These are phyloP conservation scores for Thryonomys swinderianus DNA, from an alignment of 2,113 vertebrate genomes.

Conservation along the genomic window DNA sequence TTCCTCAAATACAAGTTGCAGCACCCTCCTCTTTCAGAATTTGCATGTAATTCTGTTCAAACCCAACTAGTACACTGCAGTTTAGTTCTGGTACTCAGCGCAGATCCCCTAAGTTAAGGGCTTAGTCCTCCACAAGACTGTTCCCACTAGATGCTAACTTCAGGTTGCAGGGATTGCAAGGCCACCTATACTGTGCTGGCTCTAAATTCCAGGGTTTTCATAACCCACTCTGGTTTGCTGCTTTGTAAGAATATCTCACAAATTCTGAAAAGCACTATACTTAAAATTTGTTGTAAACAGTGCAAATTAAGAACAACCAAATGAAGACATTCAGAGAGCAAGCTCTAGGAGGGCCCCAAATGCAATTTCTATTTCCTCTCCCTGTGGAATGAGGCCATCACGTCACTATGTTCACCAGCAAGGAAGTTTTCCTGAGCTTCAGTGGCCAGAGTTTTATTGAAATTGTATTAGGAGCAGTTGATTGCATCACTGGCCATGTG, in stretches of 20 bases:
- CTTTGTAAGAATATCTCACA: slow-evolving; percentile 7
- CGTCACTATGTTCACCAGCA: not conserved
- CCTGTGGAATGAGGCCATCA: not conserved
- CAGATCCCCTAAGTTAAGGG: not conserved
- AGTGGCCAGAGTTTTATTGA: not conserved
- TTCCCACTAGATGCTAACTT: not conserved
- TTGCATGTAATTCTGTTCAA: not conserved
- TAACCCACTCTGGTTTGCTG: not conserved
- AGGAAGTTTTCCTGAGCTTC: not conserved
- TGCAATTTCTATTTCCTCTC: not conserved
- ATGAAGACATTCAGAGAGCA: not conserved
- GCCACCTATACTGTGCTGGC: not conserved
- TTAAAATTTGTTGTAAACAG: slow-evolving; percentile 28
- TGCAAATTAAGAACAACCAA: not conserved
- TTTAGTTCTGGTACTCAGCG: not conserved
- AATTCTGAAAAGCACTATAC: not conserved
- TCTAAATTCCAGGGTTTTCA: not conserved
- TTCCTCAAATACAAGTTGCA: not conserved
- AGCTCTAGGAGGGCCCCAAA: not conserved
- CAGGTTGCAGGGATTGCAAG: not conserved
- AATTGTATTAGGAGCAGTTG: not conserved
- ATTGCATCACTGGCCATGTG: not conserved
- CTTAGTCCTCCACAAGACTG: not conserved
- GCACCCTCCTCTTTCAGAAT: not conserved
- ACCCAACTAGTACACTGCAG: not conserved